A percentile compares a stretch with the other conserved stretches of the same genome.
phyloP scores from a whole-genome alignment of 2,797 vertebrate species.

The Eulemur coronatus region DNA sequence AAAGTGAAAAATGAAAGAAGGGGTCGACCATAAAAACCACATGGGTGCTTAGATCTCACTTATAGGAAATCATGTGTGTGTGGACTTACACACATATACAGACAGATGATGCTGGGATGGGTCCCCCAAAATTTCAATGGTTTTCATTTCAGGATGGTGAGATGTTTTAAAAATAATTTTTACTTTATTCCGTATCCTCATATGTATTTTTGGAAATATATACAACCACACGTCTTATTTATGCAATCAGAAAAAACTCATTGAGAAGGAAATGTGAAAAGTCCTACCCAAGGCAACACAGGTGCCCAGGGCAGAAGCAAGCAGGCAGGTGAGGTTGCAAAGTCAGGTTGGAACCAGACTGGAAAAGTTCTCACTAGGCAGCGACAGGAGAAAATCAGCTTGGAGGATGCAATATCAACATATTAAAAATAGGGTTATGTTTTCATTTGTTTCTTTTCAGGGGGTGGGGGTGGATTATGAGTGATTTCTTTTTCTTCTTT shows the following conservation, averaged over 20 bases:
- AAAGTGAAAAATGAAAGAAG: background rate
- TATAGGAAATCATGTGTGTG: background rate
- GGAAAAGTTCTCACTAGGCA: background rate
- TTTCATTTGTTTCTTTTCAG: background rate
- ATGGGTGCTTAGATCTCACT: background rate
- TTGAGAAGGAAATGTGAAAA: background rate
- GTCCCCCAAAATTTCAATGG: background rate
- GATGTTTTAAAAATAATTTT: background rate
- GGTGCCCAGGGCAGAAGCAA: background rate
- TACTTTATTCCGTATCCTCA: background rate
- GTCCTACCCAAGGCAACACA: background rate
- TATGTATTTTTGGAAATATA: background rate
- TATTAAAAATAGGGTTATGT: background rate
- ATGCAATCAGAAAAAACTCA: background rate
- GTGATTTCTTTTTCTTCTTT: background rate
- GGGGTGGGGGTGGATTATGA: background rate
- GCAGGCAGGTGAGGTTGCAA: background rate
- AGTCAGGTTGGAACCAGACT: background rate
- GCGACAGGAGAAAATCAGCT: rapidly evolving
- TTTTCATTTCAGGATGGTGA: background rate
- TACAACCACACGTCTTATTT: background rate
- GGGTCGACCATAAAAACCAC: background rate
- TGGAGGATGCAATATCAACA: background rate
- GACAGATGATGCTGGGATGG: background rate
- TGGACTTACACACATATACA: rapidly evolving